Conservation (phyloP, 2,888 invertebrate genomes). For the Sepiola atlantica region DNA sequence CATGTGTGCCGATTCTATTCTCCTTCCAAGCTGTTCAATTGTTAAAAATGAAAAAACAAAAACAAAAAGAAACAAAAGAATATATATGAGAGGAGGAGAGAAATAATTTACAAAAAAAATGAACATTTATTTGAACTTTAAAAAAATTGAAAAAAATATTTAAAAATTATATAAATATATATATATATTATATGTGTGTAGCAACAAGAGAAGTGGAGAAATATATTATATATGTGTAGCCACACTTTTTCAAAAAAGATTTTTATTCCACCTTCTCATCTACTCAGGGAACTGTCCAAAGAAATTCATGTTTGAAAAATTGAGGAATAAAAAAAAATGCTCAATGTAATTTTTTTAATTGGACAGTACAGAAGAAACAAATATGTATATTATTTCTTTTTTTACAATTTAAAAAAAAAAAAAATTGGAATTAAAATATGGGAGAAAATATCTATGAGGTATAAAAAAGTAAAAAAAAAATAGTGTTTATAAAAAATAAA, state of each 20-base stretch:
- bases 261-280: not conserved
- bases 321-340: not conserved
- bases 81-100: not conserved
- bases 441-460: not conserved
- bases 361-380: not conserved
- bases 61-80: not conserved
- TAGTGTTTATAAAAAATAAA: not conserved
- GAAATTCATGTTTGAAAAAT: not conserved
- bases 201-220: too few species aligned
- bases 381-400: not conserved
- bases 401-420: not conserved
- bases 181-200: too few species aligned
- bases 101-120: not conserved
- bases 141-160: too few species aligned
- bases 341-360: not conserved
- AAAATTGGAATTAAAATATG: not conserved
- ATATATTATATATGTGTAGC: not conserved
- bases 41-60: not conserved
- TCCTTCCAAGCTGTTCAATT: not conserved
- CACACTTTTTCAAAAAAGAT: not conserved
- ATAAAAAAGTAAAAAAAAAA: not conserved
- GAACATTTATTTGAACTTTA: not conserved
- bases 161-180: too few species aligned
- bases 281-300: not conserved
- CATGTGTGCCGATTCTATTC: too few species aligned